phyloP scores from a whole-genome alignment of 1,140 invertebrate genomes.

The Drosophila persimilis region DNA sequence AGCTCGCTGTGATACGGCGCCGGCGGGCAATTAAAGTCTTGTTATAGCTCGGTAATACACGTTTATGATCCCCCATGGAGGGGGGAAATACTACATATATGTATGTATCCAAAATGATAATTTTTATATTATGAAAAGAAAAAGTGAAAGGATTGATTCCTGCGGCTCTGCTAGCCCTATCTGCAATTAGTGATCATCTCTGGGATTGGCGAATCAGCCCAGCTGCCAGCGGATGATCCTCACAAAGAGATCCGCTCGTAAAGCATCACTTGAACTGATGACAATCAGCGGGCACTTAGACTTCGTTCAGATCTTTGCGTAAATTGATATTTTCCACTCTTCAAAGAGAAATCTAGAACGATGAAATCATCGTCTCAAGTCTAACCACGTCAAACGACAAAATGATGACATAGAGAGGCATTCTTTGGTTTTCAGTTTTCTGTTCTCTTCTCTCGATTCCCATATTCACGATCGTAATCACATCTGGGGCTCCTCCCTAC shows the following conservation, averaged over 20 bases:
- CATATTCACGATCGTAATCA: constrained; percentile 44
- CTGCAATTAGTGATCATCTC: not conserved
- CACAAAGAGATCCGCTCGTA: constrained; percentile 39
- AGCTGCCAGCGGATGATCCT: constrained; percentile 16
- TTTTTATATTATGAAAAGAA: not conserved
- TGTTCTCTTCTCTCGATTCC: not conserved
- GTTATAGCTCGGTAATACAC: constrained; percentile 47
- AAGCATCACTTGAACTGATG: constrained; percentile 42
- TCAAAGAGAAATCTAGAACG: constrained; percentile 14
- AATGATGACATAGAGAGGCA: constrained; percentile 48
- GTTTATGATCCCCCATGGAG: constrained; percentile 14
- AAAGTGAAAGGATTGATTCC: not conserved
- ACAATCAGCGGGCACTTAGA: constrained; percentile 40
- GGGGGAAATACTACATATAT: not conserved
- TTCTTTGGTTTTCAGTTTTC: constrained; percentile 5
- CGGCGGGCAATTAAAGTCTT: constrained; percentile 65
- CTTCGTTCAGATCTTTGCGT: constrained; percentile 26
- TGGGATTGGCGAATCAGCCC: constrained; percentile 31
- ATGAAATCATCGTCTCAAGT: constrained; percentile 37
- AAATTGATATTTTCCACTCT: constrained; percentile 63
- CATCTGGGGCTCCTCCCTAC: constrained; percentile 27
- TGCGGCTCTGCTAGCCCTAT: not conserved
- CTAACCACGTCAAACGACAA: constrained; percentile 36
- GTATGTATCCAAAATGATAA: not conserved
- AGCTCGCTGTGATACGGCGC: constrained; percentile 61